Conservation (phyloP, 2,113 vertebrate genomes). For the Anhinga anhinga region DNA sequence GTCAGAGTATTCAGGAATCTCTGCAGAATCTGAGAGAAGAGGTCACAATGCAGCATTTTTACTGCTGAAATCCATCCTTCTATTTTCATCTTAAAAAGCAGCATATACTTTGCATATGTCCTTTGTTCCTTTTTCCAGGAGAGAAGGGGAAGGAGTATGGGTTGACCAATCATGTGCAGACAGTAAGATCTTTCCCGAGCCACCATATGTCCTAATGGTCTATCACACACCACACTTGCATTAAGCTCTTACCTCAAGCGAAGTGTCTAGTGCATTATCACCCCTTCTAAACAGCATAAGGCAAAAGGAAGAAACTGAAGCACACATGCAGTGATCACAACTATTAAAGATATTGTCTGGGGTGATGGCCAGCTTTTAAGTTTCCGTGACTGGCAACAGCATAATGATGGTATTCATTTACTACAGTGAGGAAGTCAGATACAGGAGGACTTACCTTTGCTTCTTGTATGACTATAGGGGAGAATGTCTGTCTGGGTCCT, state of each 20-base stretch:
- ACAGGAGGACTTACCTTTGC: not conserved
- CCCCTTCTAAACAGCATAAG: not conserved
- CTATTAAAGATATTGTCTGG: not conserved
- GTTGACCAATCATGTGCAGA: not conserved
- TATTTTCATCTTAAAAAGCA: not conserved
- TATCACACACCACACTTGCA: not conserved
- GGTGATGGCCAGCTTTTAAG: not conserved
- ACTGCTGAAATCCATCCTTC: not conserved
- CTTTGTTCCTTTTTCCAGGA: not conserved
- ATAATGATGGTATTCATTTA: not conserved
- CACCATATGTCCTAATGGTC: accelerated
- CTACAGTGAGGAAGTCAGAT: not conserved
- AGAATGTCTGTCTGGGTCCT: not conserved
- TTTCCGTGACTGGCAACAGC: not conserved
- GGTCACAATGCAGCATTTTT: not conserved
- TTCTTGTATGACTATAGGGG: not conserved
- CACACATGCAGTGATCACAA: accelerated
- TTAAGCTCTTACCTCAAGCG: not conserved
- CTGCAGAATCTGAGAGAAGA: not conserved
- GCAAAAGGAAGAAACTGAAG: not conserved
- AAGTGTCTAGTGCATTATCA: not conserved
- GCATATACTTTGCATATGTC: not conserved
- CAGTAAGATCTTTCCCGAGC: not conserved
- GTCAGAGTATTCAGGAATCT: not conserved
- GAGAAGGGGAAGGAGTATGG: not conserved